Base-by-base conservation (phyloP, 1,140 invertebrate genomes). In the Pantala flavescens region DNA sequence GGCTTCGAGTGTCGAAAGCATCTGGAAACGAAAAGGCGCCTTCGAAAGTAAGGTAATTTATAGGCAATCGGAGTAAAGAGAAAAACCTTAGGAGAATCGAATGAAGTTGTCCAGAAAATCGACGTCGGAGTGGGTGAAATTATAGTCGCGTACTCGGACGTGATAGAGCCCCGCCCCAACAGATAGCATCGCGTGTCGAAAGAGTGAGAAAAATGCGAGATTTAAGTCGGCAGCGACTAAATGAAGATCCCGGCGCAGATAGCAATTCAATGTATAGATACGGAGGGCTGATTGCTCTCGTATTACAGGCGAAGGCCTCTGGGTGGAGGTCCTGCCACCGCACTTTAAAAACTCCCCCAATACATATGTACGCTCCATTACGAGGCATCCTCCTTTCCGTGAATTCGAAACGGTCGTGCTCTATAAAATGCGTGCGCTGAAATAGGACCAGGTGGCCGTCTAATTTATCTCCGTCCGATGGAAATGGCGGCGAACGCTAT, bases 131-230 rank as follows among this genome's bases (percentile, higher is more conserved):
- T 63, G 12, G 49, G 49, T 16, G n/a, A 63, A 63, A 21, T 63
- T 63, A 21, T 19, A 21, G 49, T 19, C 14, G n/a, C 14, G 49
- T 16, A 63, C 12, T 1, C n/a, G 49, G 49, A 63, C 49, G 28
- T 63, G 49, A 19, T 63, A 63, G 49, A 21, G 49, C 49, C 49
- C 49, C 49, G n/a, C 49, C 49, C 49, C n/a, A 21, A 14, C 16
- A 63, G 49, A 63, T 63, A 63, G 14, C n/a, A 63, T 63, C 49
- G 49, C 49, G 49, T 63, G 49, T 63, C 49, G 49, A 63, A 63
- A 63, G n/a, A 63, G 49, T 63, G 49, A 63, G n/a, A 63, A 63
- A 63, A 63, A 63, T 63, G 49, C 49, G 14, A 21, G 49, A 63
- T 63, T 63, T 63, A 63, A 63, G 49, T 19, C 49, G 12, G 49